Evolutionary conservation across 2,888 invertebrate species (phyloP).

Genomic region (Schrankia costaestrigalis): DNA sequence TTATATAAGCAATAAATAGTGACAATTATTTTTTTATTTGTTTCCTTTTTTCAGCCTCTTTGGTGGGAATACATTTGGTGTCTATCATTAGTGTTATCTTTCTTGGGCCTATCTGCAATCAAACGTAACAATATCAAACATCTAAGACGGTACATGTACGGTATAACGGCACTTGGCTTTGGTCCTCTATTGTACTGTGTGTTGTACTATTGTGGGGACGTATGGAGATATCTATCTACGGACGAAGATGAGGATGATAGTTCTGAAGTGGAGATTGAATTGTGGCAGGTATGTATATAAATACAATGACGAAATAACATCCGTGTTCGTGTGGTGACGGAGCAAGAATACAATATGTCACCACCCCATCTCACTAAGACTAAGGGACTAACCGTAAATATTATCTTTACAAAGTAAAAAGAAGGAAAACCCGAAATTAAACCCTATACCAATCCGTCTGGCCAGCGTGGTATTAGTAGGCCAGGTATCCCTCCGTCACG

Average conservation of each 20-base stretch:
- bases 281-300: slow-evolving; percentile 87
- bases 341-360: too few species aligned
- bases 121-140: slow-evolving; percentile 90
- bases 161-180: slow-evolving; percentile 84
- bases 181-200: slow-evolving; percentile 91
- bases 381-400: too few species aligned
- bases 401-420: too few species aligned
- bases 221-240: slow-evolving; percentile 85
- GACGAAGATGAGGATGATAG: slow-evolving; percentile 79
- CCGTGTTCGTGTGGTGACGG: background rate
- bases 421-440: too few species aligned
- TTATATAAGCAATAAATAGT: background rate
- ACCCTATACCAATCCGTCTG: too few species aligned
- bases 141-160: slow-evolving; percentile 90
- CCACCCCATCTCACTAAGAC: too few species aligned
- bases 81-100: slow-evolving; percentile 89
- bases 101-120: slow-evolving; percentile 92
- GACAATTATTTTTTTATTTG: background rate
- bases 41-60: slow-evolving; percentile 82
- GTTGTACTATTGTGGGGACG: slow-evolving; percentile 90
- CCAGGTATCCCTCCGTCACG: too few species aligned
- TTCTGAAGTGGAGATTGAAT: slow-evolving; percentile 82
- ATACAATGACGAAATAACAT: background rate
- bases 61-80: slow-evolving; percentile 98
- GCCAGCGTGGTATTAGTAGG: too few species aligned